Percentiles rank a stretch among this genome's conserved stretches.
Conservation (phyloP, 1,140 invertebrate species). For the Ctenoplectra terminalis region DNA sequence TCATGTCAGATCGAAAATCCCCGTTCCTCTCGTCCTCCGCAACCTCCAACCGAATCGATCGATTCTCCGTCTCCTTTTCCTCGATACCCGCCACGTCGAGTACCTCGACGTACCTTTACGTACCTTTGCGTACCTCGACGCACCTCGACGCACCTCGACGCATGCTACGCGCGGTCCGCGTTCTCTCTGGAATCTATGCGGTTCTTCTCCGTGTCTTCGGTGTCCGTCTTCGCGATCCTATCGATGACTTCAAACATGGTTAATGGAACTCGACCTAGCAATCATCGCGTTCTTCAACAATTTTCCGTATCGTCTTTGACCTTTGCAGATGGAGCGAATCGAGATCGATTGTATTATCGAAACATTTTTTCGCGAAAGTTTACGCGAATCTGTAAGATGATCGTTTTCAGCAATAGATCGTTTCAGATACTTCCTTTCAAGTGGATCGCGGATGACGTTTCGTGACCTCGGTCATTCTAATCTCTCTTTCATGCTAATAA, state of each 20-base stretch:
- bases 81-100: neutral
- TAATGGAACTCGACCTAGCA: no score
- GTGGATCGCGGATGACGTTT: neutral
- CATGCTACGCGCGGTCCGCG: no score
- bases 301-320: no score
- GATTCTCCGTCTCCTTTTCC: neutral
- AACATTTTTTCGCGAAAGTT: no score
- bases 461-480: constrained; percentile 30
- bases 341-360: neutral
- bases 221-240: no score
- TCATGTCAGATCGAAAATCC: constrained; percentile 20
- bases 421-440: neutral
- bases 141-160: neutral
- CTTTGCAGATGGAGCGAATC: no score
- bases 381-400: neutral
- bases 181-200: no score
- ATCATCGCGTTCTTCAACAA: no score
- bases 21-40: neutral
- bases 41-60: neutral
- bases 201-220: no score
- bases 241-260: no score
- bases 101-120: neutral
- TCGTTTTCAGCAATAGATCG: neutral
- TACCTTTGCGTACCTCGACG: no score
- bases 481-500: constrained; percentile 40